phyloP scores from a whole-genome alignment of 2,888 invertebrate genomes.

The Drosophila nr. perissopoda region DNA sequence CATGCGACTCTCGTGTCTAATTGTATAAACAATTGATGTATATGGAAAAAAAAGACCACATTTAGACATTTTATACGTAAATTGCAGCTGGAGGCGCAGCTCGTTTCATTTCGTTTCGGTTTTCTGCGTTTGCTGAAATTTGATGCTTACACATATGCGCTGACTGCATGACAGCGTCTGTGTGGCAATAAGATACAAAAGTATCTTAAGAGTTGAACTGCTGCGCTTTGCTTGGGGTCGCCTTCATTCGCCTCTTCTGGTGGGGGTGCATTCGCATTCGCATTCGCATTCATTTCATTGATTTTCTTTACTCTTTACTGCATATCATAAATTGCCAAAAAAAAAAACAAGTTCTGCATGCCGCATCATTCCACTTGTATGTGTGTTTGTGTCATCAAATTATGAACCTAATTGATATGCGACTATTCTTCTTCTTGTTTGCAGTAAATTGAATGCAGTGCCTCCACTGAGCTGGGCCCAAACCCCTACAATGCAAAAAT shows the following conservation, averaged over 20 bases:
- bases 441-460: constrained; percentile 75
- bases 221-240: constrained; percentile 45
- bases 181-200: constrained; percentile 56
- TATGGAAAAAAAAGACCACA: constrained; percentile 63
- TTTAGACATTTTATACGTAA: constrained; percentile 79
- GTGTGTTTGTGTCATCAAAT: constrained; percentile 32
- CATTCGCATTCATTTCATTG: constrained; percentile 40
- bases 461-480: constrained; percentile 32
- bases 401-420: constrained; percentile 48
- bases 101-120: constrained; percentile 68
- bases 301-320: constrained; percentile 14
- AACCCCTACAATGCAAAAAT: constrained; percentile 28
- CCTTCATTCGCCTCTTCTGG: constrained; percentile 19
- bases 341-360: constrained; percentile 33
- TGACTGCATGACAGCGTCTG: constrained; percentile 34
- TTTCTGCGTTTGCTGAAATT: constrained; percentile 77
- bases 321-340: constrained; percentile 17
- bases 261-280: constrained; percentile 25
- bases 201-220: constrained; percentile 39
- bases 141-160: constrained; percentile 55
- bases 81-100: constrained; percentile 64
- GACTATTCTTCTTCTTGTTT: constrained; percentile 68
- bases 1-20: constrained; percentile 59
- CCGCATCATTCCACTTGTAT: constrained; percentile 34
- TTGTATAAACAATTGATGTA: constrained; percentile 75